A percentile compares a stretch with the other conserved stretches of the same genome.
Evolutionary conservation across 2,113 vertebrate species (phyloP).

Genomic region (Crocuta crocuta): DNA sequence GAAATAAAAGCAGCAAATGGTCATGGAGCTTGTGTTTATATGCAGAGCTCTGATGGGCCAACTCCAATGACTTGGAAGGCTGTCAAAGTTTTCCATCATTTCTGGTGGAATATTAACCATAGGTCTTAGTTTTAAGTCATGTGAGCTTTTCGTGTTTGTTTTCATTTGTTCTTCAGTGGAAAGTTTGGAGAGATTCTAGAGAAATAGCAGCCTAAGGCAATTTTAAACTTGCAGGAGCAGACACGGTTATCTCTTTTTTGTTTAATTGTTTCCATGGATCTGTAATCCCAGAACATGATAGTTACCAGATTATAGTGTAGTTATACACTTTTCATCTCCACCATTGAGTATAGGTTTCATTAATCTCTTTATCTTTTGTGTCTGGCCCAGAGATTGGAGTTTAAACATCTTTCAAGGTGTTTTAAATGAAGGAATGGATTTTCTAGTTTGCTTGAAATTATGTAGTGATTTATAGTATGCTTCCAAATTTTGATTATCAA

Average conservation of each 20-base stretch:
- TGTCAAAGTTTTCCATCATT: not conserved
- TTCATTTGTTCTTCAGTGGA: not conserved
- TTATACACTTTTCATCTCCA: not conserved
- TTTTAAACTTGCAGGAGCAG: not conserved
- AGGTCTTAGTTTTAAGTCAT: not conserved
- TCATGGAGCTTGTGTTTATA: not conserved
- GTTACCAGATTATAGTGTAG: not conserved
- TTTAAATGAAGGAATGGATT: not conserved
- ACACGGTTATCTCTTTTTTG: not conserved
- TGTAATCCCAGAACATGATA: not conserved
- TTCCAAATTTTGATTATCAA: not conserved
- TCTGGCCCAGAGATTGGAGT: not conserved
- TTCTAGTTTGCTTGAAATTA: not conserved
- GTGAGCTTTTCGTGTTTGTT: not conserved
- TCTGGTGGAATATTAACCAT: not conserved
- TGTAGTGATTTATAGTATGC: not conserved
- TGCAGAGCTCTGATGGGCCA: not conserved
- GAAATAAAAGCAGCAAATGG: not conserved
- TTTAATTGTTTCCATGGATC: not conserved
- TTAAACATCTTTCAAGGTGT: not conserved
- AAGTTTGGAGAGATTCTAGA: not conserved
- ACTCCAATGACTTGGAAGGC: not conserved
- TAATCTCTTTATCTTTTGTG: not conserved
- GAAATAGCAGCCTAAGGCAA: not conserved
- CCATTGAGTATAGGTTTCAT: not conserved